Conservation (phyloP, 1,140 invertebrate species). For the Zaprionus vittiger region DNA sequence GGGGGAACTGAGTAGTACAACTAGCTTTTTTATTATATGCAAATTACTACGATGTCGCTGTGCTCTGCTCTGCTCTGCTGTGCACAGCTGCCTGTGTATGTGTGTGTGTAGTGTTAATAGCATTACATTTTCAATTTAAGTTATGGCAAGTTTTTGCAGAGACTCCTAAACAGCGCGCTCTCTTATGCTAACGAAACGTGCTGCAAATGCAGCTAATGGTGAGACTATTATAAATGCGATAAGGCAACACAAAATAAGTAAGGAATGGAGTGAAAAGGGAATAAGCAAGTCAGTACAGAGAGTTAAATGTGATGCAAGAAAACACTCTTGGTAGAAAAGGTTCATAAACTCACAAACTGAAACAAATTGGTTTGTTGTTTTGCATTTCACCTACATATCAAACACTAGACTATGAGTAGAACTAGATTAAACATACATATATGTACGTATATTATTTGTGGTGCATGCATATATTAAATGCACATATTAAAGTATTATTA, state of each 20-base stretch:
- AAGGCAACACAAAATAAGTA: neutral
- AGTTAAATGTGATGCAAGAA: neutral
- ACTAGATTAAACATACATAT: too few relatives aligned
- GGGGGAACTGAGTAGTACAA: constrained; percentile 27
- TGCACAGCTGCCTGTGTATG: constrained; percentile 14
- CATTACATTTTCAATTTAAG: constrained; percentile 71
- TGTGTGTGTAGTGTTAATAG: constrained; percentile 63
- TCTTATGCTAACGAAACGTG: constrained; percentile 66
- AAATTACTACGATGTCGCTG: constrained; percentile 42
- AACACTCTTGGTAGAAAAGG: neutral
- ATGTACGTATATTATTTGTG: too few relatives aligned
- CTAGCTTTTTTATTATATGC: constrained; percentile 64
- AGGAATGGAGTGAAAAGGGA: neutral
- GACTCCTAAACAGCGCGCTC: constrained; percentile 42
- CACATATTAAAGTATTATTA: too few relatives aligned
- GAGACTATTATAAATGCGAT: constrained; percentile 2
- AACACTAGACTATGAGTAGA: too few relatives aligned
- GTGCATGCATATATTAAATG: too few relatives aligned
- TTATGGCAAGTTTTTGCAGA: constrained; percentile 58
- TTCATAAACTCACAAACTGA: neutral
- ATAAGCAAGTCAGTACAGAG: neutral
- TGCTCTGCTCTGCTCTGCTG: neutral
- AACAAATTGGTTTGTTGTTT: too few relatives aligned
- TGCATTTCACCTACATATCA: too few relatives aligned
- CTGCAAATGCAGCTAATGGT: constrained; percentile 23